phyloP scores from a whole-genome alignment of 1,140 invertebrate species.

The Drosophila suzukii region DNA sequence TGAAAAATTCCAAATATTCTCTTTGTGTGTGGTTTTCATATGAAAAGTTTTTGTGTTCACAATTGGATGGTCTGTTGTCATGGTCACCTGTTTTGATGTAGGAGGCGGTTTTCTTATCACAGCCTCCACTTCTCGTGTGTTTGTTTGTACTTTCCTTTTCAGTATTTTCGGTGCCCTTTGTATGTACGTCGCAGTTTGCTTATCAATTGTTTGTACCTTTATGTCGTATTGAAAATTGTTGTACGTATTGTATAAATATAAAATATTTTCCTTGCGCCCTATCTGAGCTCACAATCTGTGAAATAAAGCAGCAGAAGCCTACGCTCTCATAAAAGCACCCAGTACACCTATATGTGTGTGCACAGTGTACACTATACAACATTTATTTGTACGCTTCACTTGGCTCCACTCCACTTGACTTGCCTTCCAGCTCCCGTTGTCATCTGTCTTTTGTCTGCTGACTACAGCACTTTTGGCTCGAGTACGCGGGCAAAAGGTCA shows the following conservation, averaged over 20 bases:
- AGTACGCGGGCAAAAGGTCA: slow-evolving; percentile 38
- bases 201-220: slow-evolving; percentile 63
- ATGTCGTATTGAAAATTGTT: slow-evolving; percentile 48
- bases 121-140: slow-evolving; percentile 10
- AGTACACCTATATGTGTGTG: background rate
- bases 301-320: slow-evolving; percentile 38
- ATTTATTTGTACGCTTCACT: slow-evolving; percentile 38
- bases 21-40: slow-evolving; percentile 26
- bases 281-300: slow-evolving; percentile 61
- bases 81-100: background rate
- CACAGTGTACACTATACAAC: slow-evolving; percentile 2
- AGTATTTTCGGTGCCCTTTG: slow-evolving; percentile 19
- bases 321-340: background rate
- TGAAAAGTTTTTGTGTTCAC: slow-evolving; percentile 26
- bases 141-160: slow-evolving; percentile 18
- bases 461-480: slow-evolving; percentile 37
- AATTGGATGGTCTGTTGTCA: slow-evolving; percentile 32
- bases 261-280: slow-evolving; percentile 37
- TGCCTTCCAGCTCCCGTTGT: slow-evolving; percentile 13
- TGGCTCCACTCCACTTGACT: slow-evolving; percentile 22
- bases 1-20: slow-evolving; percentile 49
- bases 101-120: slow-evolving; percentile 27
- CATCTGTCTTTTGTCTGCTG: slow-evolving; percentile 51
- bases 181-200: slow-evolving; percentile 37
- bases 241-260: slow-evolving; percentile 35